Percentiles rank a stretch among this genome's conserved stretches.
phyloP scores from a whole-genome alignment of 1,140 invertebrate species.

The Glomeris maerens region DNA sequence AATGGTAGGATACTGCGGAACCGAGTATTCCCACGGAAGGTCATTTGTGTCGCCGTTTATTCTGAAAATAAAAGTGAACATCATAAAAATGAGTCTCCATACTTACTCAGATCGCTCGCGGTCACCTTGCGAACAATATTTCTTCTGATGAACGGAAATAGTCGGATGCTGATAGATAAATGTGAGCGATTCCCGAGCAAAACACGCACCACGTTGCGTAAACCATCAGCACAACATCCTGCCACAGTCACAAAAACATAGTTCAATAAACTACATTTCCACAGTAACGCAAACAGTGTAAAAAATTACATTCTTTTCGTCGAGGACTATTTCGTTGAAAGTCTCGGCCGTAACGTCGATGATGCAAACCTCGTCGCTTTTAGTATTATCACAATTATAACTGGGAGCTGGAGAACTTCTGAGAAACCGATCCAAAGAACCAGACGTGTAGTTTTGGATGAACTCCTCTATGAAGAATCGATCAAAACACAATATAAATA shows the following conservation, averaged over 20 bases:
- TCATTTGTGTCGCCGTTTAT: conserved; percentile 67
- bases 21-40: conserved; percentile 63
- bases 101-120: background rate
- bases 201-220: conserved; percentile 54
- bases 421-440: too few relatives aligned
- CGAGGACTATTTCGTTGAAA: conserved; percentile 26
- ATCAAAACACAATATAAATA: too few relatives aligned
- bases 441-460: too few relatives aligned
- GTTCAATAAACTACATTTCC: conserved; percentile 1
- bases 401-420: too few relatives aligned
- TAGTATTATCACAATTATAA: too few relatives aligned
- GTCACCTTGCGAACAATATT: conserved; percentile 42
- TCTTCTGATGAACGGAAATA: conserved; percentile 40
- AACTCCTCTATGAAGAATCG: too few relatives aligned
- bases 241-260: conserved; percentile 22
- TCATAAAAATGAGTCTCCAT: conserved; percentile 1
- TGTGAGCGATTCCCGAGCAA: conserved; percentile 49
- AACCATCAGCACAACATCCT: conserved; percentile 56
- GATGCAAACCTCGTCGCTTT: too few relatives aligned
- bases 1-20: conserved; percentile 54
- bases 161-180: conserved; percentile 47
- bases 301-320: conserved; percentile 21
- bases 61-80: conserved; percentile 21
- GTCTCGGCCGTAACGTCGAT: conserved; percentile 20
- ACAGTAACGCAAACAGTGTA: background rate